Conservation (phyloP, 2,797 vertebrate species). For the Botia kubotai region DNA sequence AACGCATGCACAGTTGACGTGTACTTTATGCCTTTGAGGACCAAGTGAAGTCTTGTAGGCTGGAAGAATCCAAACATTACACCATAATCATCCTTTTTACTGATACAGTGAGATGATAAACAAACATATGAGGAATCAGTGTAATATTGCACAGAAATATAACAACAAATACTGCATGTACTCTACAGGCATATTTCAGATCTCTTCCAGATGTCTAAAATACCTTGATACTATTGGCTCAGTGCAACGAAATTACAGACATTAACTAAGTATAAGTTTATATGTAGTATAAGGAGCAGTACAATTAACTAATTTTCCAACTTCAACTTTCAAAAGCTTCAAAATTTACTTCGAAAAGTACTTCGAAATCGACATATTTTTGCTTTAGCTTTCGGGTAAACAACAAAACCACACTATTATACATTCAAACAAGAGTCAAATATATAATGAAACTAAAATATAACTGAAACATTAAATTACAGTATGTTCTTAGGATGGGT, state of each 20-base stretch:
- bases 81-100: conserved; percentile 43
- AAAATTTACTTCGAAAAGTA: too few relatives aligned
- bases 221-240: background rate
- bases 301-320: too few relatives aligned
- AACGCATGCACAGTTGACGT: conserved; percentile 57
- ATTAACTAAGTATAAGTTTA: too few relatives aligned
- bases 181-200: background rate
- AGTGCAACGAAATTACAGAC: background rate
- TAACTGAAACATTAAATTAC: too few relatives aligned
- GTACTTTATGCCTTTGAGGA: conserved; percentile 51
- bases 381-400: too few relatives aligned
- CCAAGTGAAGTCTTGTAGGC: background rate
- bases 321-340: too few relatives aligned
- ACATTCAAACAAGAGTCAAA: too few relatives aligned
- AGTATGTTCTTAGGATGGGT: too few relatives aligned
- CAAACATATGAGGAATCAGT: background rate
- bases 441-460: too few relatives aligned
- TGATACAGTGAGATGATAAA: conserved; percentile 7
- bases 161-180: conserved; percentile 7
- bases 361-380: too few relatives aligned
- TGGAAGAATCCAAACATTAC: conserved; percentile 22
- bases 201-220: background rate
- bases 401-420: too few relatives aligned
- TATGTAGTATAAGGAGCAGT: too few relatives aligned
- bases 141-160: background rate